phyloP scores from a whole-genome alignment of 2,888 invertebrate genomes.

The Sceliomorpha sp. region DNA sequence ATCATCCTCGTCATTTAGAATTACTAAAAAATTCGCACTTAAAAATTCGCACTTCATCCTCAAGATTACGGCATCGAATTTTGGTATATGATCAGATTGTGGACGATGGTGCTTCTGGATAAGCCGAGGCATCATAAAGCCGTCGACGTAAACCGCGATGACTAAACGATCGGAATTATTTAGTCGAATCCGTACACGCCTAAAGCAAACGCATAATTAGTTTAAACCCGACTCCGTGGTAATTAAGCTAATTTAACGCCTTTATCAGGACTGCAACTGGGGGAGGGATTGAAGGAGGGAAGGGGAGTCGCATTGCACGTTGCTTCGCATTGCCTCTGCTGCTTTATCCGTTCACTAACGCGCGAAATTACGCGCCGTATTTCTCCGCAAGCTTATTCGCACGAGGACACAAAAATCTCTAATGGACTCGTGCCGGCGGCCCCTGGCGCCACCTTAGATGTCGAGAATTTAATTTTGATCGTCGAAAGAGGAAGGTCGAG shows the following conservation, averaged over 20 bases:
- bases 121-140: slow-evolving; percentile 31
- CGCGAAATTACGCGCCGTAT: slow-evolving; percentile 41
- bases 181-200: slow-evolving; percentile 17
- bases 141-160: slow-evolving; percentile 19
- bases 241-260: slow-evolving; percentile 57
- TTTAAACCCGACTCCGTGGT: slow-evolving; percentile 33
- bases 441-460: slow-evolving; percentile 14
- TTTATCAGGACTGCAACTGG: slow-evolving; percentile 29
- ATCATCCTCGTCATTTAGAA: too few species aligned
- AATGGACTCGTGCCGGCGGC: slow-evolving; percentile 40
- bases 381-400: slow-evolving; percentile 21
- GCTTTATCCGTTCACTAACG: slow-evolving; percentile 48
- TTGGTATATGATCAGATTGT: too few species aligned
- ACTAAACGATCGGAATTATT: slow-evolving; percentile 48
- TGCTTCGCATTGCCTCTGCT: slow-evolving; percentile 16
- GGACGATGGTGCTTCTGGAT: slow-evolving; percentile 6
- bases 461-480: slow-evolving; percentile 34
- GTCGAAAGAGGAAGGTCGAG: slow-evolving; percentile 12
- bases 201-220: slow-evolving; percentile 54
- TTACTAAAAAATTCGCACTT: too few species aligned
- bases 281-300: too few species aligned
- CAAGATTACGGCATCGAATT: background rate
- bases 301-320: slow-evolving; percentile 1
- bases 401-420: slow-evolving; percentile 41
- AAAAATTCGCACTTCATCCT: too few species aligned